A percentile compares a stretch with the other conserved stretches of the same genome.
Conservation (phyloP, 2,113 vertebrate species). For the Synchiropus splendidus region DNA sequence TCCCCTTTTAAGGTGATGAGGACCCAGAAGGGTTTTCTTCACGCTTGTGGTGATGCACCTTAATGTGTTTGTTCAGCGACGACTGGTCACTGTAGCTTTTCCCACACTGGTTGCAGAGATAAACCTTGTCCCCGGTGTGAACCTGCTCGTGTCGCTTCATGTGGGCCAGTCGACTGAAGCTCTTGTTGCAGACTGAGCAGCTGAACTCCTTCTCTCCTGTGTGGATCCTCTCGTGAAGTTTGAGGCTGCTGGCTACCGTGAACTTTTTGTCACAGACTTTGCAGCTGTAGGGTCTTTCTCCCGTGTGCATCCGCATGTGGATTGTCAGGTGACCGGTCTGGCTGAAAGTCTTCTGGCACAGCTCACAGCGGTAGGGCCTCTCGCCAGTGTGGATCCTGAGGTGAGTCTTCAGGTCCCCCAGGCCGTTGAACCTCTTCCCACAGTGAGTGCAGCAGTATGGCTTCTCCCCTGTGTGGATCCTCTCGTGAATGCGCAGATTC, state of each 20-base stretch:
- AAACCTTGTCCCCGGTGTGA: slow-evolving; percentile 59
- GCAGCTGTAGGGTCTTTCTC: slow-evolving; percentile 65
- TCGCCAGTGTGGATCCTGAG: slow-evolving; percentile 66
- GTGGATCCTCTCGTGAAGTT: slow-evolving; percentile 64
- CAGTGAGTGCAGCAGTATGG: slow-evolving; percentile 65
- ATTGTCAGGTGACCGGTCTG: slow-evolving; percentile 67
- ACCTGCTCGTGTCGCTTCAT: slow-evolving; percentile 65
- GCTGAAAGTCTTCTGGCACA: slow-evolving; percentile 67
- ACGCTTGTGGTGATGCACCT: slow-evolving; percentile 32
- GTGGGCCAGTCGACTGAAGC: slow-evolving; percentile 61
- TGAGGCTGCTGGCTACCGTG: slow-evolving; percentile 66
- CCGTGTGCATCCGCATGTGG: slow-evolving; percentile 68
- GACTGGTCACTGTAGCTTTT: slow-evolving; percentile 53
- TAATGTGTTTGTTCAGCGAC: slow-evolving; percentile 50
- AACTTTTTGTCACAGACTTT: slow-evolving; percentile 58
- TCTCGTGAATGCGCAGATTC: slow-evolving; percentile 61
- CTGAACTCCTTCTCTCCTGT: slow-evolving; percentile 62
- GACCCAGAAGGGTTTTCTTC: slow-evolving; percentile 10
- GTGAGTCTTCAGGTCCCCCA: slow-evolving; percentile 64
- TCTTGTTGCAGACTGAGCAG: slow-evolving; percentile 61
- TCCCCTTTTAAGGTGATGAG: not conserved
- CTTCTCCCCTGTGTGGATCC: slow-evolving; percentile 65
- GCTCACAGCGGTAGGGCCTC: slow-evolving; percentile 61
- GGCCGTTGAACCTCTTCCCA: slow-evolving; percentile 60
- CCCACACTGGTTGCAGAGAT: slow-evolving; percentile 40